Conservation (phyloP, 2,888 invertebrate genomes). For the Agrochola litura region DNA sequence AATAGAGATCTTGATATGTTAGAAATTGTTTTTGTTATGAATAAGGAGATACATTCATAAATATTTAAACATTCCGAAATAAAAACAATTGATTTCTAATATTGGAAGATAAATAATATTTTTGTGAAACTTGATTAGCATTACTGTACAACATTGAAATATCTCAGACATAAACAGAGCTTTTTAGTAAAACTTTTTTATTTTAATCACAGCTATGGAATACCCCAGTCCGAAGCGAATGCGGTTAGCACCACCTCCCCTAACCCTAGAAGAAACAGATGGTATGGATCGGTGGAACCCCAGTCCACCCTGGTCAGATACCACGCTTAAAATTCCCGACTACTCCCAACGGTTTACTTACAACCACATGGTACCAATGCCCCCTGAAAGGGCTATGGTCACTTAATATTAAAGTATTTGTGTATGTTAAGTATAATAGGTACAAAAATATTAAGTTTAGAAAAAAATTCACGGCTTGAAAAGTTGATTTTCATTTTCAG, state of each 20-base stretch:
- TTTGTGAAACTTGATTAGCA: not conserved
- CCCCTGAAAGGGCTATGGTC: slow-evolving; percentile 92
- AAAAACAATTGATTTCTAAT: not conserved
- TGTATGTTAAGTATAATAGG: slow-evolving; percentile 13
- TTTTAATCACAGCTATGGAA: slow-evolving; percentile 77
- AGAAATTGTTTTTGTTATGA: not conserved
- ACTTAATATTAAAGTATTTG: slow-evolving; percentile 72
- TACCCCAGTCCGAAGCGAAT: slow-evolving; percentile 85
- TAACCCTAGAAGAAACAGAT: slow-evolving; percentile 90
- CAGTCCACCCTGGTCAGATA: slow-evolving; percentile 96
- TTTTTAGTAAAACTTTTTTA: not conserved
- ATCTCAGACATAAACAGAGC: not conserved
- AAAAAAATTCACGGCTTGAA: slow-evolving; percentile 26
- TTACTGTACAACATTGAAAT: not conserved
- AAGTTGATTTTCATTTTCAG: slow-evolving; percentile 39
- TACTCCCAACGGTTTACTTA: slow-evolving; percentile 95
- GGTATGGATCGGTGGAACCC: slow-evolving; percentile 96
- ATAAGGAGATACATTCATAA: not conserved
- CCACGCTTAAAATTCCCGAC: slow-evolving; percentile 94
- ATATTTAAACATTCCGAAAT: not conserved
- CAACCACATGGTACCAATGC: slow-evolving; percentile 92
- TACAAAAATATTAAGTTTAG: slow-evolving; percentile 29
- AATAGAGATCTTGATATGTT: not conserved
- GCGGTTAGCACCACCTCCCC: slow-evolving; percentile 78
- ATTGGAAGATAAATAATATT: not conserved